These are phyloP conservation scores for Tetramorium parvispinum DNA, from an alignment of 1,140 invertebrate genomes.

Conservation along the genomic window DNA sequence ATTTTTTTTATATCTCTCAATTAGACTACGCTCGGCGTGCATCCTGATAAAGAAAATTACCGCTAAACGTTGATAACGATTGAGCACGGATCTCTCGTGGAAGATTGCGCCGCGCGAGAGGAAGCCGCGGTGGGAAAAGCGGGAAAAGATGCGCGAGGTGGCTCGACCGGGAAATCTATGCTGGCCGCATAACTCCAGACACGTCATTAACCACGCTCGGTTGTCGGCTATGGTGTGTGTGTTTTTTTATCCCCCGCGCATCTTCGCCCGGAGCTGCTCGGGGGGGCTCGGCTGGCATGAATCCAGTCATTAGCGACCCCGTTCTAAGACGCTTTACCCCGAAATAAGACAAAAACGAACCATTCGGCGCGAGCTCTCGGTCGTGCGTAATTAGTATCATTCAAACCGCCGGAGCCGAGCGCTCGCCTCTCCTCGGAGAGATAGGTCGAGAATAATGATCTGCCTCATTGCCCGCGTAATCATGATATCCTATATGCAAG, in stretches of 20 bases:
- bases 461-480: conserved; percentile 42
- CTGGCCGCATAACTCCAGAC: conserved; percentile 60
- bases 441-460: conserved; percentile 51
- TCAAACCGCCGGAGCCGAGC: background rate
- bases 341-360: conserved; percentile 68
- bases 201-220: conserved; percentile 63
- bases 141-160: conserved; percentile 25
- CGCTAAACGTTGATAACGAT: conserved; percentile 42
- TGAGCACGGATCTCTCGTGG: conserved; percentile 12
- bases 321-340: conserved; percentile 56
- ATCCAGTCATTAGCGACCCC: conserved; percentile 62
- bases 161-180: conserved; percentile 59
- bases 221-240: background rate
- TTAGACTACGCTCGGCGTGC: background rate
- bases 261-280: conserved; percentile 19
- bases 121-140: conserved; percentile 13
- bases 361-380: conserved; percentile 26
- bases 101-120: background rate
- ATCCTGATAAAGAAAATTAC: conserved; percentile 48
- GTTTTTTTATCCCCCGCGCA: background rate
- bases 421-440: background rate
- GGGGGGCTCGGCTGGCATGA: conserved; percentile 40
- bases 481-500: conserved; percentile 34
- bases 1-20: conserved; percentile 1
- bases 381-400: conserved; percentile 51